Conservation (phyloP, 2,113 vertebrate species). For the Erythrocercus mccallii region DNA sequence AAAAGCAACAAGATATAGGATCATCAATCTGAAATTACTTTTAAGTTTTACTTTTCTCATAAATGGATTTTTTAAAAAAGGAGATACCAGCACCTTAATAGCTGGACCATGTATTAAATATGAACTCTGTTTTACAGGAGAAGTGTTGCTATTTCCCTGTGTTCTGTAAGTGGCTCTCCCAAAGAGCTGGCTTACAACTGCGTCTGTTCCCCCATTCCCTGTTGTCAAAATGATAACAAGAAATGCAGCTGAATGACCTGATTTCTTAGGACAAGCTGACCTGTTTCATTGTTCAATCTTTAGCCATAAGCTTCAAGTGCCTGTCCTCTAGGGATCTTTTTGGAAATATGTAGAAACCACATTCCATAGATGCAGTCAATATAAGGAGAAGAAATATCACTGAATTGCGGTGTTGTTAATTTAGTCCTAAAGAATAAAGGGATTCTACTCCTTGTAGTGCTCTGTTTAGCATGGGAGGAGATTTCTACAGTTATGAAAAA, state of each 20-base stretch:
- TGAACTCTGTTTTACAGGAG: neutral
- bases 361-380: neutral
- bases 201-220: neutral
- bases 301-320: slow-evolving; percentile 47
- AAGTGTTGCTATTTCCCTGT: neutral
- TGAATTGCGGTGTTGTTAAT: neutral
- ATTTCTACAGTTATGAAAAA: neutral
- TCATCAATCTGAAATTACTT: neutral
- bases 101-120: neutral
- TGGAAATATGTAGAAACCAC: slow-evolving; percentile 3
- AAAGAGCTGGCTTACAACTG: neutral
- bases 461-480: neutral
- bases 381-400: neutral
- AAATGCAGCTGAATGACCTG: slow-evolving; percentile 57
- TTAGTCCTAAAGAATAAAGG: neutral
- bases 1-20: neutral
- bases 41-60: neutral
- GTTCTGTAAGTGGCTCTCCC: neutral
- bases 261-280: slow-evolving; percentile 66
- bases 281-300: slow-evolving; percentile 57
- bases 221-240: slow-evolving; percentile 62
- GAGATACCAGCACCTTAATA: neutral
- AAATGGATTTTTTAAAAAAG: neutral
- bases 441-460: neutral
- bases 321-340: slow-evolving; percentile 32